phyloP scores from a whole-genome alignment of 2,888 invertebrate species.

The Conus canariensis region DNA sequence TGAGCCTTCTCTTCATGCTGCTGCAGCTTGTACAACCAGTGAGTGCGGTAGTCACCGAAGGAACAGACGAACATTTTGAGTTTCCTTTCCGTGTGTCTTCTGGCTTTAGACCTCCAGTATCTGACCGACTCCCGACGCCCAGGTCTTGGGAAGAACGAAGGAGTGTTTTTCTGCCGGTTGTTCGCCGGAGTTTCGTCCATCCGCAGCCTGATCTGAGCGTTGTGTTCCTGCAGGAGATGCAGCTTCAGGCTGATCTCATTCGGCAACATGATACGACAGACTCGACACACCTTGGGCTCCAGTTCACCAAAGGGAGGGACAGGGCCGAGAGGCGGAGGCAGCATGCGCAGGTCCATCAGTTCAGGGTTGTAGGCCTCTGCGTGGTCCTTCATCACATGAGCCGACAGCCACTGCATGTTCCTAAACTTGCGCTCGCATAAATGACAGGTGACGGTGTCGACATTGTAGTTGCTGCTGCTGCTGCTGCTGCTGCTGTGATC shows the following conservation, averaged over 20 bases:
- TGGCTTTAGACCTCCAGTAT: constrained; percentile 14
- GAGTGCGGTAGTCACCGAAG: constrained; percentile 92
- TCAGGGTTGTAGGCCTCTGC: constrained; percentile 54
- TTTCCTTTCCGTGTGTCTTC: constrained; percentile 77
- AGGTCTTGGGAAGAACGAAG: background rate
- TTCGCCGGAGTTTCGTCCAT: constrained; percentile 53
- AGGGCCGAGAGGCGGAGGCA: constrained; percentile 28
- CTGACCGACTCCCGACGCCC: background rate
- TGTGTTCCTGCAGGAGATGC: constrained; percentile 80
- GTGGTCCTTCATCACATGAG: constrained; percentile 71
- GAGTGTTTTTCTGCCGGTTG: background rate
- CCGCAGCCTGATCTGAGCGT: constrained; percentile 72
- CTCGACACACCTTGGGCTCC: constrained; percentile 69
- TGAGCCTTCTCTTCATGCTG: constrained; percentile 90
- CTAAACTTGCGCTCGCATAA: constrained; percentile 69
- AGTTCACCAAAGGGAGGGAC: constrained; percentile 41
- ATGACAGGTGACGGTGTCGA: constrained; percentile 66
- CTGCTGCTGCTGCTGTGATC: constrained; percentile 50
- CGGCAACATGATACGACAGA: constrained; percentile 78
- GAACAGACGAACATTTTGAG: constrained; percentile 88
- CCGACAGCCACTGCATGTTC: constrained; percentile 67
- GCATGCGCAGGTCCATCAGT: constrained; percentile 56
- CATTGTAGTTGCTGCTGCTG: constrained; percentile 52
- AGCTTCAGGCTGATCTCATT: constrained; percentile 79
- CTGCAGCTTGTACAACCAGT: constrained; percentile 92